Evolutionary conservation across 1,140 invertebrate species (phyloP).

Genomic region (Pemphigus obesinymphae): DNA sequence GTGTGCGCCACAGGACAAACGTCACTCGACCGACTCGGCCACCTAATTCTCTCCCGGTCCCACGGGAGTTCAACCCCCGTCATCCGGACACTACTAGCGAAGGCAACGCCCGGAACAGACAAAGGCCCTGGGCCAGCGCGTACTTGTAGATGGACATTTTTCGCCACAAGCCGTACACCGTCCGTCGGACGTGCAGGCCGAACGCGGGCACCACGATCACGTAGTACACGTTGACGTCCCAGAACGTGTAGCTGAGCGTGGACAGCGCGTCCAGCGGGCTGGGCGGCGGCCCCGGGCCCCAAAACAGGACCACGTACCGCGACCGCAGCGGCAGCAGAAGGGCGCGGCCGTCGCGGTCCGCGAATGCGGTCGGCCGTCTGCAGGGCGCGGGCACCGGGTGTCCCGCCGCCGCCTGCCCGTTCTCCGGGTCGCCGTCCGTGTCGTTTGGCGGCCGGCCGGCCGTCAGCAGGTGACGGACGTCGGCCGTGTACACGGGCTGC

Average conservation of each 20-base stretch:
- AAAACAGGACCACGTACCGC: not conserved
- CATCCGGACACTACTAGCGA: too few species aligned
- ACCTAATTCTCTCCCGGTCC: too few species aligned
- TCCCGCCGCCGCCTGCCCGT: not conserved
- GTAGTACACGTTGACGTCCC: not conserved
- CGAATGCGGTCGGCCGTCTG: not conserved
- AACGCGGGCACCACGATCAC: not conserved
- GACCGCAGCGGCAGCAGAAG: not conserved
- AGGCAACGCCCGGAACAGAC: not conserved
- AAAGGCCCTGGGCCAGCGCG: not conserved
- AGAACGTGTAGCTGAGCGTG: not conserved
- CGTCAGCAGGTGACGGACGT: not conserved
- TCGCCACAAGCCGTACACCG: not conserved
- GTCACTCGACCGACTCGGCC: too few species aligned
- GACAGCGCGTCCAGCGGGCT: not conserved
- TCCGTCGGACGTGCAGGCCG: not conserved
- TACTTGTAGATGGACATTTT: slow-evolving; percentile 2
- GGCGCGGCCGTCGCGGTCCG: too few species aligned
- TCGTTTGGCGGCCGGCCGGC: not conserved
- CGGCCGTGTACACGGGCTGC: not conserved
- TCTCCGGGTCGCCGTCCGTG: not conserved
- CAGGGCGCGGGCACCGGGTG: not conserved
- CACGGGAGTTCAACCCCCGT: too few species aligned
- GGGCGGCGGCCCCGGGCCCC: not conserved
- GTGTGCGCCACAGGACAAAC: too few species aligned